Base-by-base conservation (phyloP, 2,888 invertebrate species). In the Auanema freiburgensis region DNA sequence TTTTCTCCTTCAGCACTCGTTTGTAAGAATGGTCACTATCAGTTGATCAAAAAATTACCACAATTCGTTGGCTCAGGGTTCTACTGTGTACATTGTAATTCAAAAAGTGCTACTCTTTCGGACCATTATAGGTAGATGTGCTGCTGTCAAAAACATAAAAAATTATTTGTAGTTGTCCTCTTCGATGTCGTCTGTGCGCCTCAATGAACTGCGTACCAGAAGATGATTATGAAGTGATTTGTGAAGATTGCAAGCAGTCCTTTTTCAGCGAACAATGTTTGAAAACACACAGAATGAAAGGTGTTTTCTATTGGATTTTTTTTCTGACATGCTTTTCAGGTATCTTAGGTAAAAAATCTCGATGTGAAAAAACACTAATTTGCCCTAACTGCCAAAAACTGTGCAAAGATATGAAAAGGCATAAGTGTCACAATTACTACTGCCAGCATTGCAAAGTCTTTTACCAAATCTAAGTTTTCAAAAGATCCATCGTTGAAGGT, bases 101-200 rank as follows among this genome's bases (percentile, higher is more conserved):
- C 55, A 6, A 12, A 42, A 21, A 46, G 46, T 24, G 21, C 23
- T 11, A 24, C 46, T n/a, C 53, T 54, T 6, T 16, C 42, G 11
- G 10, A 43, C 14, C 60, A 60, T 25, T 60, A 60, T 55, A 60
- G 51, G 60, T 54, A 60, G 43, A n/a, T n/a, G n/a, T n/a, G n/a
- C n/a, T n/a, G n/a, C n/a, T n/a, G n/a, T n/a, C n/a, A n/a, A n/a
- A n/a, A n/a, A n/a, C n/a, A n/a, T n/a, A n/a, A n/a, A n/a, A n/a
- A n/a, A n/a, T n/a, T n/a, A n/a, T n/a, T 41, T 41, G 21, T 23
- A 60, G 60, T 43, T 60, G 60, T 44, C 60, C 60, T 12, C 60
- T 54, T 4, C 53, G 60, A 8, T 60, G 60, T 60, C 60, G 60
- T 4, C 46, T 60, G 12, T 60, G 60, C 33, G 49, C 46, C 16